Evolutionary conservation across 2,113 vertebrate species (phyloP), one percentile per base, ranked within the genome.

Genomic region (Melanerpes aurifrons): DNA sequence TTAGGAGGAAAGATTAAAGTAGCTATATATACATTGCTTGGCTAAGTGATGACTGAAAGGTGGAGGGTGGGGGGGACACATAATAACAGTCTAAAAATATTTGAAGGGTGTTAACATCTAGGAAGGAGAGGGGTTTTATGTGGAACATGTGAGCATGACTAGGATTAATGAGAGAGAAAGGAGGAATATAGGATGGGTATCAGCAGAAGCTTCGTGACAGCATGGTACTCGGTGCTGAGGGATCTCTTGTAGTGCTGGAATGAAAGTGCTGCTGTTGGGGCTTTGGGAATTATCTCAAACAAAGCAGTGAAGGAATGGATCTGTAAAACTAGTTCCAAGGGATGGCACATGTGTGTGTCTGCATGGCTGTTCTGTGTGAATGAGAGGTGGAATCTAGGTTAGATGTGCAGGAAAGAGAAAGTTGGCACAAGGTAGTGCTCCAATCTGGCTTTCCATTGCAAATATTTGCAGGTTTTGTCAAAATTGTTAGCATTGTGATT

Each of bases 11-110:
- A 96, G 96, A 96, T 94, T 94, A 90, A 95, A 96, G 94, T 84
- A 91, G 82, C 96, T 96, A 95, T 94, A 96, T 96, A 95, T 96
- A 94, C 87, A 94, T 96, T 86, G 89, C 87, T 92, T 84, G 93
- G 93, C 91, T 94, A 94, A 94, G 82, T 17, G 70, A 86, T 94
- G 95, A 94, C 93, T 94, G 96, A 96, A 92, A 91, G 91, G 87
- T 91, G 87, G 80, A 86, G 95, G 91, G 75, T 76, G 82, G 82
- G 91, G 91, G 75, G 74, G 80, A 94, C 81, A 82, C 82, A 95
- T 94, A 94, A 94, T 96, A 94, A 94, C 89, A 88, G 93, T 94
- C 93, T 94, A 95, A 95, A 95, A 96, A 96, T 96, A 96, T 95
- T 95, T 94, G 91, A 92, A 95, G 96, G 93, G 95, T 96, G 87